phyloP scores from a whole-genome alignment of 2,113 vertebrate genomes.

The Onychorhynchus coronatus region DNA sequence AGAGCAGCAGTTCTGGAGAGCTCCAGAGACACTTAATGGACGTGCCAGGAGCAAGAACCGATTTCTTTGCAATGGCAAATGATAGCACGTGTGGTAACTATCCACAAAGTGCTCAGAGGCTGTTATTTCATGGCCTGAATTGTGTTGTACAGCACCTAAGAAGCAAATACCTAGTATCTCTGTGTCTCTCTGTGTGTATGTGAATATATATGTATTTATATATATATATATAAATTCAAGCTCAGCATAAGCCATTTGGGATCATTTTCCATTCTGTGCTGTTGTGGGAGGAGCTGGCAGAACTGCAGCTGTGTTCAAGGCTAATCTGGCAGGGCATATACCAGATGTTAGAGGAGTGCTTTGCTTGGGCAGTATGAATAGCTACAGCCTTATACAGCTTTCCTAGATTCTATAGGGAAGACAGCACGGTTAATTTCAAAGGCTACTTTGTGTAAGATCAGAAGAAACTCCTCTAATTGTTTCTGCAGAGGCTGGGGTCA shows the following conservation, averaged over 20 bases:
- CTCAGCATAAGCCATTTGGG: not conserved
- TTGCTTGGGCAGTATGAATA: not conserved
- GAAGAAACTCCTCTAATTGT: not conserved
- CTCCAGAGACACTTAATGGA: not conserved
- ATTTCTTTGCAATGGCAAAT: not conserved
- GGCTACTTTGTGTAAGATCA: not conserved
- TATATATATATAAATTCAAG: not conserved
- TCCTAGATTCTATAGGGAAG: not conserved
- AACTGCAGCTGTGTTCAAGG: slow-evolving; percentile 46
- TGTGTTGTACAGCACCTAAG: not conserved
- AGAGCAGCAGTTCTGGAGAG: not conserved
- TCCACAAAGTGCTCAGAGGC: not conserved
- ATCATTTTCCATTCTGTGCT: slow-evolving; percentile 65
- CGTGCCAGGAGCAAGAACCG: not conserved
- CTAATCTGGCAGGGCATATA: slow-evolving; percentile 55
- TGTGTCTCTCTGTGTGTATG: not conserved
- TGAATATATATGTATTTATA: fast-evolving
- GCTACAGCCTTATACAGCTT: not conserved
- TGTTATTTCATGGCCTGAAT: not conserved
- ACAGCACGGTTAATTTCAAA: not conserved
- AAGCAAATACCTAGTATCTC: not conserved
- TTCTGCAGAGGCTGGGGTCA: not conserved
- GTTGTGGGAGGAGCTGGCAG: slow-evolving; percentile 61
- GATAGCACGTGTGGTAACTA: not conserved
- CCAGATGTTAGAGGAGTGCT: slow-evolving; percentile 62